Conservation (phyloP, 2,797 vertebrate species). For the Coregonus sp. region DNA sequence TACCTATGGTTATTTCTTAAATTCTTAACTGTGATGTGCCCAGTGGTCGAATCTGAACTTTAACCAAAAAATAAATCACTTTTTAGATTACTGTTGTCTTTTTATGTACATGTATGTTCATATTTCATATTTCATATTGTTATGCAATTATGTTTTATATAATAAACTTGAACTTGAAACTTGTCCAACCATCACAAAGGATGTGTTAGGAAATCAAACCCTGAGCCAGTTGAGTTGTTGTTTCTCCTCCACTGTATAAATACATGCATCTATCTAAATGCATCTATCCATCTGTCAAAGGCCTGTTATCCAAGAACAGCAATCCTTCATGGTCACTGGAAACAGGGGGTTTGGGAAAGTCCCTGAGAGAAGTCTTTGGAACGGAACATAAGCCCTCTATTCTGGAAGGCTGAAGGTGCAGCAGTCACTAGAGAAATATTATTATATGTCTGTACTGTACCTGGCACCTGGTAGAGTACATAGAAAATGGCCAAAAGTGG, state of each 20-base stretch:
- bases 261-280: constrained; percentile 49
- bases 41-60: too few relatives aligned
- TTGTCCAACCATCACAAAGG: constrained; percentile 53
- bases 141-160: too few relatives aligned
- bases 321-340: constrained; percentile 64
- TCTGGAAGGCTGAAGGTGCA: constrained; percentile 18
- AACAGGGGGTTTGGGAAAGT: constrained; percentile 44
- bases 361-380: constrained; percentile 38
- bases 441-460: constrained; percentile 22
- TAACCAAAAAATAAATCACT: too few relatives aligned
- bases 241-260: constrained; percentile 65
- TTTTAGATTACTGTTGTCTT: too few relatives aligned
- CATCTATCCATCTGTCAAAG: constrained; percentile 73
- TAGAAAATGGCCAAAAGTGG: neutral
- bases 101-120: too few relatives aligned
- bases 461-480: constrained; percentile 6
- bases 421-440: constrained; percentile 28
- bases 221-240: constrained; percentile 51
- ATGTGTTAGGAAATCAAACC: constrained; percentile 42
- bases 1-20: too few relatives aligned
- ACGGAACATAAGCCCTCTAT: constrained; percentile 42
- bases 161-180: too few relatives aligned
- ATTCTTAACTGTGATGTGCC: too few relatives aligned
- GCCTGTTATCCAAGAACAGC: constrained; percentile 55
- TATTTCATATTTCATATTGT: too few relatives aligned